Evolutionary conservation across 2,797 vertebrate genomes (phyloP).

Genomic region (Rhodeus uyekii): DNA sequence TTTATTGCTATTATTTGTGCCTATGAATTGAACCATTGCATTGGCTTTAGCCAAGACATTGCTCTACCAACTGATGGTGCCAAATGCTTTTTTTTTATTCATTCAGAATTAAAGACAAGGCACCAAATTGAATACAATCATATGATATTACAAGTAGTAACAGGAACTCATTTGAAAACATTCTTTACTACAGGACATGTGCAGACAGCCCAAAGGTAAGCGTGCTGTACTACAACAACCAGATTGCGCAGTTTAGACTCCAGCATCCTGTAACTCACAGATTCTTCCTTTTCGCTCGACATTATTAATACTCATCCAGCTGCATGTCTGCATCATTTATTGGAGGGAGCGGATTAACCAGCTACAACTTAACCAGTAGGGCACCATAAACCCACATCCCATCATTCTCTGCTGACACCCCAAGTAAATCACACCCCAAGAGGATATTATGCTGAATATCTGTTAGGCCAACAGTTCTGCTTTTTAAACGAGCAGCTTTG

Average conservation of each 20-base stretch:
- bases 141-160: neutral
- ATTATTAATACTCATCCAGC: conserved; percentile 20
- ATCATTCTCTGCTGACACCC: conserved; percentile 37
- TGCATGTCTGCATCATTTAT: conserved; percentile 17
- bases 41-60: neutral
- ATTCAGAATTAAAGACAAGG: neutral
- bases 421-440: conserved; percentile 1
- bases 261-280: neutral
- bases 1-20: neutral
- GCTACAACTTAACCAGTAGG: conserved; percentile 4
- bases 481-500: conserved; percentile 21
- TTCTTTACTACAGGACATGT: neutral
- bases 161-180: conserved; percentile 10
- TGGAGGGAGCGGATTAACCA: conserved; percentile 24
- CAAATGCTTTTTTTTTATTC: too few relatives aligned
- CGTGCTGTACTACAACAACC: neutral
- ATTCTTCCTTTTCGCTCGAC: neutral
- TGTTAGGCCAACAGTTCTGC: conserved; percentile 6
- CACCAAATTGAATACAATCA: neutral
- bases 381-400: conserved; percentile 29
- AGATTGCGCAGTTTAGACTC: neutral
- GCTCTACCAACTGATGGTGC: neutral
- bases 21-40: neutral
- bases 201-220: neutral
- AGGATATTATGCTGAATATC: conserved; percentile 5